phyloP scores from a whole-genome alignment of 2,797 vertebrate genomes.

The Pterois miles region DNA sequence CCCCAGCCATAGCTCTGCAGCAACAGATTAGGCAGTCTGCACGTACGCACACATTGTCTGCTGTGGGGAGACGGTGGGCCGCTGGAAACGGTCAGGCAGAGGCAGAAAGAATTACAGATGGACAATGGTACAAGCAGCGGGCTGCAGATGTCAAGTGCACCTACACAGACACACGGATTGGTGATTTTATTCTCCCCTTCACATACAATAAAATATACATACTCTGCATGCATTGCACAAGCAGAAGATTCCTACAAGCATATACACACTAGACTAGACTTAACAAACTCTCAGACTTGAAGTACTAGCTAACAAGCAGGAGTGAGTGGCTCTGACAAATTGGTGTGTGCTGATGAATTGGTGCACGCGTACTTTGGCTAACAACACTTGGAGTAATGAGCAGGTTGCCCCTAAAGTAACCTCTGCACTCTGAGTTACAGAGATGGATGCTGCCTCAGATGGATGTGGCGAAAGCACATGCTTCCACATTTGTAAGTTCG shows the following conservation, averaged over 20 bases:
- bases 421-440: slow-evolving; percentile 65
- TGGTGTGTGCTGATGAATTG: slow-evolving; percentile 65
- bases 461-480: not conserved
- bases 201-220: not conserved
- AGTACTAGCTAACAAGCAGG: slow-evolving; percentile 64
- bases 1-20: slow-evolving; percentile 61
- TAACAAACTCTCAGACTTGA: slow-evolving; percentile 60
- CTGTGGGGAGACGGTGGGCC: slow-evolving; percentile 19
- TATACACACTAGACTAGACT: slow-evolving; percentile 21
- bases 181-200: not conserved
- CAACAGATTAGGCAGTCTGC: slow-evolving; percentile 62
- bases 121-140: slow-evolving; percentile 23
- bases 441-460: slow-evolving; percentile 64
- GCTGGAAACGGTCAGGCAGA: slow-evolving; percentile 27
- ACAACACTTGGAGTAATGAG: slow-evolving; percentile 82
- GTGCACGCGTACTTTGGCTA: slow-evolving; percentile 69
- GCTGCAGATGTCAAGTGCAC: slow-evolving; percentile 17
- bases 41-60: slow-evolving; percentile 38
- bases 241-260: not conserved
- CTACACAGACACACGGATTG: not conserved
- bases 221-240: not conserved
- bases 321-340: slow-evolving; percentile 69
- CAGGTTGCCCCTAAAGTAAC: slow-evolving; percentile 76
- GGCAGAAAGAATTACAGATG: slow-evolving; percentile 45
- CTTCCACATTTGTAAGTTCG: slow-evolving; percentile 10